These are phyloP conservation scores for Laticauda laticaudata DNA, from an alignment of 2,113 vertebrate species.

Conservation along the genomic window DNA sequence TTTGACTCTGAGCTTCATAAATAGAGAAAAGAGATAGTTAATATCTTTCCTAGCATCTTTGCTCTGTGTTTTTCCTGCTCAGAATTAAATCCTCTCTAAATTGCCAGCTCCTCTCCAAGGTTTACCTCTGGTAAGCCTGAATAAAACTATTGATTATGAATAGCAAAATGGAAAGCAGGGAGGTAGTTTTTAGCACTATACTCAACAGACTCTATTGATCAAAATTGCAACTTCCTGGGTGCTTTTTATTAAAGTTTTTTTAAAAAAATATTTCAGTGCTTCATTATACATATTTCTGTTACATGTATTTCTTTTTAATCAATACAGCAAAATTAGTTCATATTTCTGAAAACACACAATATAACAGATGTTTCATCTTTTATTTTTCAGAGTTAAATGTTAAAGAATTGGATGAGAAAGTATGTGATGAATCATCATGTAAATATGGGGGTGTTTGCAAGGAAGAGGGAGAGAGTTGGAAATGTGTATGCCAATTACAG, in stretches of 20 bases:
- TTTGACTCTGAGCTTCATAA: not conserved
- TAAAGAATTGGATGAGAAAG: conserved; percentile 83
- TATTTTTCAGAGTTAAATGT: conserved; percentile 80
- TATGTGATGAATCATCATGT: conserved; percentile 88
- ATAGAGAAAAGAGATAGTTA: not conserved
- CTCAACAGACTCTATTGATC: not conserved
- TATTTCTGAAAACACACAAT: not conserved
- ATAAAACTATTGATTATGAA: not conserved
- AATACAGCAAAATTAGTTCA: not conserved
- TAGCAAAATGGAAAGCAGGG: not conserved
- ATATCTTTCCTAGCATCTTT: not conserved
- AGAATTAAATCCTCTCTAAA: not conserved
- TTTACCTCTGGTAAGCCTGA: not conserved
- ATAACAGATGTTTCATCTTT: not conserved
- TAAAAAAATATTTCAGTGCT: not conserved
- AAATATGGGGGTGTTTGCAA: conserved; percentile 89
- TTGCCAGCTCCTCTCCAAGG: too few relatives aligned
- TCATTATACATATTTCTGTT: not conserved
- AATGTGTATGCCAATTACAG: conserved; percentile 93
- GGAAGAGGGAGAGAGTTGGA: conserved; percentile 86
- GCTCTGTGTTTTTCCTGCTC: not conserved
- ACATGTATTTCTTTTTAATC: not conserved
- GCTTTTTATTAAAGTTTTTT: not conserved
- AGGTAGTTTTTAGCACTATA: not conserved
- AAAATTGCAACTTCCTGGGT: not conserved